phyloP scores from a whole-genome alignment of 37 sponge, comb jelly and placozoan species.

The Chondrosia reniformis region DNA sequence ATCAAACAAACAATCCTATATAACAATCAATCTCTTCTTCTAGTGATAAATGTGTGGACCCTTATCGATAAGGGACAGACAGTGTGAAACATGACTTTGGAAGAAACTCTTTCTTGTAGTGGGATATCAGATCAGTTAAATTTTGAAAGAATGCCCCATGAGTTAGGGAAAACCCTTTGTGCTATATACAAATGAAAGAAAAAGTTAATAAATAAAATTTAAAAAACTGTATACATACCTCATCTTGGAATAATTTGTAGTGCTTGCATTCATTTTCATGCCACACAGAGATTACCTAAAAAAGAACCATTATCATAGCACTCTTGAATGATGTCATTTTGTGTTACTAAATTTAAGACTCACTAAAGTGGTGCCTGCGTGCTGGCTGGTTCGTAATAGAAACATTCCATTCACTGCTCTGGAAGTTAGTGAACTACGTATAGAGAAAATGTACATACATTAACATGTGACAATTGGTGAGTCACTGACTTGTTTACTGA shows the following conservation, averaged over 20 bases:
- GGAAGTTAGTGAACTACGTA: constrained; percentile 23
- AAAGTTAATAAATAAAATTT: not conserved
- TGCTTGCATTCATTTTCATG: constrained; percentile 58
- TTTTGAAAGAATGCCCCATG: constrained; percentile 3
- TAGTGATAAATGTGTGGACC: not conserved
- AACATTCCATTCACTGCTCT: constrained; percentile 45
- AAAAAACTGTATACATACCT: constrained; percentile 16
- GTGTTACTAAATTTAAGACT: too few species aligned
- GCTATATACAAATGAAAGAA: not conserved
- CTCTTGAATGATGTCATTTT: too few species aligned
- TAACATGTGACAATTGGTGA: too few species aligned
- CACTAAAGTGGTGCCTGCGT: constrained; percentile 53
- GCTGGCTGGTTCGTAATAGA: constrained; percentile 51
- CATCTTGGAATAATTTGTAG: constrained; percentile 67
- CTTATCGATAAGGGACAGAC: constrained; percentile 4
- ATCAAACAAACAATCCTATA: too few species aligned
- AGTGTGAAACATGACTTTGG: constrained; percentile 1
- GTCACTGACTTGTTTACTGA: not conserved
- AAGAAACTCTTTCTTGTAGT: constrained; percentile 12
- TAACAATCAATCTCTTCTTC: not conserved
- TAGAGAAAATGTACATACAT: not conserved
- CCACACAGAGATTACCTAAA: constrained; percentile 77
- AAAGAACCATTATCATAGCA: too few species aligned
- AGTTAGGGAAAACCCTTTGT: constrained; percentile 8
- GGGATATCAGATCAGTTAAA: not conserved